These are phyloP conservation scores for Tetraodon nigroviridis DNA, from an alignment of 2,113 vertebrate species.

Conservation along the genomic window DNA sequence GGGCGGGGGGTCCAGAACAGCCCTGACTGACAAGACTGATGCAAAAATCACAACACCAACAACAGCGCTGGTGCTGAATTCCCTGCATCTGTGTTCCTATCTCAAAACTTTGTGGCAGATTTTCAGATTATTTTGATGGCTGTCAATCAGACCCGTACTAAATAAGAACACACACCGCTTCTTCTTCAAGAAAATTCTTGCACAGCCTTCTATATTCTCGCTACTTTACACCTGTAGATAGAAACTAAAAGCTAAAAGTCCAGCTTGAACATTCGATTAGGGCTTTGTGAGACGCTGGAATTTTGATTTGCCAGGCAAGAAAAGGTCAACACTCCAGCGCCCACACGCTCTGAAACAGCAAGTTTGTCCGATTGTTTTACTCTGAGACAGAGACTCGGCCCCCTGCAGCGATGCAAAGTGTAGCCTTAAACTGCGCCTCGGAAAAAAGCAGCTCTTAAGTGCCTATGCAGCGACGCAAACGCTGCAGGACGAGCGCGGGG, in stretches of 20 bases:
- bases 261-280: constrained; percentile 4
- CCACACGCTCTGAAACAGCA: constrained; percentile 18
- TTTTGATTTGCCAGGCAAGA: constrained; percentile 21
- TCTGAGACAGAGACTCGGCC: constrained; percentile 5
- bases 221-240: background rate
- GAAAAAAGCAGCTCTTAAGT: constrained; percentile 7
- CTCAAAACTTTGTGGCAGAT: too few species aligned
- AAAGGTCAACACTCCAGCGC: constrained; percentile 24
- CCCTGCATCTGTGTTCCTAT: too few species aligned
- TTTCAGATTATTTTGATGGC: too few species aligned
- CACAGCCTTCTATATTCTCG: background rate
- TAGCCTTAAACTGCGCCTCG: constrained; percentile 14
- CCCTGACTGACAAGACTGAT: background rate
- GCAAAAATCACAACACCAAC: background rate
- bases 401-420: constrained; percentile 13
- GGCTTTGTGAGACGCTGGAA: constrained; percentile 1
- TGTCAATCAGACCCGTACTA: too few species aligned
- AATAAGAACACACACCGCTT: too few species aligned
- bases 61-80: background rate
- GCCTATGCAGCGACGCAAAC: constrained; percentile 9
- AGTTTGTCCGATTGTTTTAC: constrained; percentile 14
- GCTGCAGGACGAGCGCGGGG: constrained; percentile 10
- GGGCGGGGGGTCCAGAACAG: background rate
- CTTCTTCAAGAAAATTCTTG: too few species aligned
- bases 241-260: constrained; percentile 2